Evolutionary conservation across 2,888 invertebrate genomes (phyloP).

Genomic region (Exephanes ischioxanthus): DNA sequence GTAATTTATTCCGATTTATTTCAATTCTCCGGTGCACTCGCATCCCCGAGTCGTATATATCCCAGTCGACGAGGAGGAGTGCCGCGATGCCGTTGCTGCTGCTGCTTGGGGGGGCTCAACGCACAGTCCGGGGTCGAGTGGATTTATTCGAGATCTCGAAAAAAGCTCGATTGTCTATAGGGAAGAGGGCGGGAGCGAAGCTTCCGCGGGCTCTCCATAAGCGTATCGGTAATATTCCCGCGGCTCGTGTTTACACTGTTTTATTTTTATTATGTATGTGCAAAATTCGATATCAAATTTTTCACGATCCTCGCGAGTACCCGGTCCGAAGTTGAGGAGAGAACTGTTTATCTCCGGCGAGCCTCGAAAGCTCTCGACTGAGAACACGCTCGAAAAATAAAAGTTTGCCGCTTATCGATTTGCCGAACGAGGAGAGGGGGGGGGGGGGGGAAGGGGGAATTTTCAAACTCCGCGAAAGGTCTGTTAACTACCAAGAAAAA

Average conservation of each 20-base stretch:
- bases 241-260: neutral
- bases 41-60: slow-evolving; percentile 40
- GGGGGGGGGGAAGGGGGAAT: slow-evolving; percentile 14
- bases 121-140: slow-evolving; percentile 64
- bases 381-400: slow-evolving; percentile 30
- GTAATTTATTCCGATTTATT: slow-evolving; percentile 69
- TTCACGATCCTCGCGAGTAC: neutral
- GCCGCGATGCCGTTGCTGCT: slow-evolving; percentile 15
- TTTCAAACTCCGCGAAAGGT: slow-evolving; percentile 36
- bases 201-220: slow-evolving; percentile 2
- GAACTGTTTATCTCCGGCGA: slow-evolving; percentile 16
- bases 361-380: slow-evolving; percentile 22
- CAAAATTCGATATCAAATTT: slow-evolving; percentile 6
- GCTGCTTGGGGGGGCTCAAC: slow-evolving; percentile 31
- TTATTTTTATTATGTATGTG: slow-evolving; percentile 21
- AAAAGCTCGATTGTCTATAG: slow-evolving; percentile 33
- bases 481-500: slow-evolving; percentile 16
- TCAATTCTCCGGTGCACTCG: slow-evolving; percentile 60
- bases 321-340: neutral
- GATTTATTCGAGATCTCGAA: slow-evolving; percentile 64
- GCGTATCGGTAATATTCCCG: slow-evolving; percentile 9
- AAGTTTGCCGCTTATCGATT: slow-evolving; percentile 50
- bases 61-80: slow-evolving; percentile 32
- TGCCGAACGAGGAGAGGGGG: neutral
- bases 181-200: neutral